Base-by-base conservation (phyloP, 2,888 invertebrate genomes). In the Trachelus stipa region DNA sequence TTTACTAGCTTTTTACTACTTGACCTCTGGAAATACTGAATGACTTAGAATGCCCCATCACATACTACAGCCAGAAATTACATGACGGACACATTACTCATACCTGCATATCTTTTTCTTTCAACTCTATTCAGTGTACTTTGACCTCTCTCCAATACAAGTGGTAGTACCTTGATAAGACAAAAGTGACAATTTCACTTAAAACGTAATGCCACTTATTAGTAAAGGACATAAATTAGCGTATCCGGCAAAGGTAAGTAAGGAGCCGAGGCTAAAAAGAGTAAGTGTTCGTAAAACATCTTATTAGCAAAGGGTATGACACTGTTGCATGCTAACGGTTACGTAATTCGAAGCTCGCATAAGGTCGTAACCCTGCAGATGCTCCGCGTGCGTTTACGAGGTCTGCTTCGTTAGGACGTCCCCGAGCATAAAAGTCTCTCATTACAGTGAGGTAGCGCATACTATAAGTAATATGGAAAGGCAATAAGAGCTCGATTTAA, bases 341-440 rank as follows among this genome's bases (percentile, higher is more conserved):
- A 75, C 81, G 85, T 87, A 86, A 86, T 87, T 86, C 84, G 85
- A 85, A 79, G 83, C 82, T 81, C 79, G 80, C 81, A 82, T 83
- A 83, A 83, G 82, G 80, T 84, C 85, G 84, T 87, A 86, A 85
- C 82, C 74, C 75, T 76, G 69, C 30, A 81, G 79, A 81, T 79
- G 82, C 79, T 79, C 80, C 77, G 83, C 83, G 79, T 81, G 83
- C 85, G 82, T 86, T 87, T 86, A 86, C 83, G 86, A 87, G 84
- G 78, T 84, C 81, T 81, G 83, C 84, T 86, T 88, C 86, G 86
- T 88, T 87, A 87, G 80, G 82, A 84, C 81, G 82, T 84, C 81
- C 79, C 80, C 82, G 80, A 80, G 83, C 85, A 86, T 87, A 87
- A 88, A 88, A 88, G 84, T 87, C 85, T 85, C 85, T 88, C 86